A percentile compares a stretch with the other conserved stretches of the same genome.
These are phyloP conservation scores for Yponomeuta malinellus DNA, from an alignment of 2,888 invertebrate genomes.

Conservation along the genomic window DNA sequence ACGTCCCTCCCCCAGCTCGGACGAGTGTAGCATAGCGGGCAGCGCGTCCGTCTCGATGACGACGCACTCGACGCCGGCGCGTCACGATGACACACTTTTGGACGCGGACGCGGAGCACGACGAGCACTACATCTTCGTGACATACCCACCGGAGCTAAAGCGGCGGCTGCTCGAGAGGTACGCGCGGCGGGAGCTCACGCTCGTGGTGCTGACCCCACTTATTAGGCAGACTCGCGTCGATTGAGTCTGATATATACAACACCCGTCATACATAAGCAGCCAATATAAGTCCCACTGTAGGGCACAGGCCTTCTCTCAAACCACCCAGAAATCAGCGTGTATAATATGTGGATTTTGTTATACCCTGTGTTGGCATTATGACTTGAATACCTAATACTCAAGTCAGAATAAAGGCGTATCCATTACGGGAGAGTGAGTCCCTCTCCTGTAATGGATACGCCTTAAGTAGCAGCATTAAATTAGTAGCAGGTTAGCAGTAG, in stretches of 20 bases:
- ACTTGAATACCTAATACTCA: no score
- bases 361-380: no score
- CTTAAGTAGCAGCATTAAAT: no score
- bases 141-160: slow-evolving; percentile 91
- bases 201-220: slow-evolving; percentile 33
- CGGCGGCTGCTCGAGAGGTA: slow-evolving; percentile 88
- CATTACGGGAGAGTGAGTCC: no score
- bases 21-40: slow-evolving; percentile 79
- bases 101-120: slow-evolving; percentile 75
- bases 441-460: no score
- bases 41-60: slow-evolving; percentile 81
- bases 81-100: slow-evolving; percentile 56
- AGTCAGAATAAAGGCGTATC: no score
- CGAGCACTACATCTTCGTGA: slow-evolving; percentile 90
- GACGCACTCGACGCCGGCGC: slow-evolving; percentile 80
- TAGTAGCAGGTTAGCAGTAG: no score
- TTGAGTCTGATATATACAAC: slow-evolving; percentile 20
- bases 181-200: slow-evolving; percentile 52
- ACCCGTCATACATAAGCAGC: no score
- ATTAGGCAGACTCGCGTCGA: slow-evolving; percentile 35
- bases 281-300: no score
- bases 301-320: no score
- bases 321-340: no score
- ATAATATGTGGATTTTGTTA: no score
- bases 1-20: slow-evolving; percentile 67